These are phyloP conservation scores for Geophilus truncorum DNA, from an alignment of 2,888 invertebrate species.

Conservation along the genomic window DNA sequence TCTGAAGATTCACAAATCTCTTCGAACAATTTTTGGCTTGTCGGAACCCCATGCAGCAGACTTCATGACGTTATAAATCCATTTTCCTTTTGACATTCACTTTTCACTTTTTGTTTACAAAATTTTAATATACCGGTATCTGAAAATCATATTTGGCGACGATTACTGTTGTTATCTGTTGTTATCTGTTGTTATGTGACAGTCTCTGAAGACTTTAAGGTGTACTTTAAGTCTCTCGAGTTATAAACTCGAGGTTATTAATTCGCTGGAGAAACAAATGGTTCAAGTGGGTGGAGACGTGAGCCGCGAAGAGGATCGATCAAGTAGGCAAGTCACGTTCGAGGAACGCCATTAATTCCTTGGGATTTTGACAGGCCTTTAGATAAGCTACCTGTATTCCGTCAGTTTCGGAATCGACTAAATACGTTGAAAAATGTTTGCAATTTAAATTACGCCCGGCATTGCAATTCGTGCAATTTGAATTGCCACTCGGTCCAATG, in stretches of 20 bases:
- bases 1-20: no score
- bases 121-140: no score
- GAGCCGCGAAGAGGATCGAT: background rate
- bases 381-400: slow-evolving; percentile 25
- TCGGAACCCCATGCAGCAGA: no score
- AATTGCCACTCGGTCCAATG: background rate
- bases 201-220: no score
- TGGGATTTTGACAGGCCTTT: slow-evolving; percentile 15
- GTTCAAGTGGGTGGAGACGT: background rate
- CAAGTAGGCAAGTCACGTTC: background rate
- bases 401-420: slow-evolving; percentile 3
- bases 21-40: no score
- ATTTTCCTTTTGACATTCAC: no score
- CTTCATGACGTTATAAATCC: no score
- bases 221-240: no score
- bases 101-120: no score
- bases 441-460: slow-evolving; percentile 6
- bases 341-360: slow-evolving; percentile 17
- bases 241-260: background rate
- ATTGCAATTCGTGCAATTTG: slow-evolving; percentile 13
- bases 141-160: no score
- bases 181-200: no score
- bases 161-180: no score
- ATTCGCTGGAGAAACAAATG: background rate
- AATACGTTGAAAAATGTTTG: slow-evolving; percentile 24